phyloP scores from a whole-genome alignment of 1,140 invertebrate genomes.

The Epicauta chinensis region DNA sequence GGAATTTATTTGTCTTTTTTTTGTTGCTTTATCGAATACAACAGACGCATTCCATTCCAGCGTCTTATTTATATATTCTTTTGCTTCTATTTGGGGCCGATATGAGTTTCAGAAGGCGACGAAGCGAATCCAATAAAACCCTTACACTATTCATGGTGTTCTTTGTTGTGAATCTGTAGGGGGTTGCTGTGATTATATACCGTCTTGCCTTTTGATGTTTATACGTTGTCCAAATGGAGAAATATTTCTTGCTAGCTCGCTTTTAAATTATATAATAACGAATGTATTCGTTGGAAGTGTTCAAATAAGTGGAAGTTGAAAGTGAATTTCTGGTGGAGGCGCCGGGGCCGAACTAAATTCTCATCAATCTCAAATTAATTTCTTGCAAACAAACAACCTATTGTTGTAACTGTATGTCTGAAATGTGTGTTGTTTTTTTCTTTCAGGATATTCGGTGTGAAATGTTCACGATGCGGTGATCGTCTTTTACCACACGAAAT shows the following conservation, averaged over 20 bases:
- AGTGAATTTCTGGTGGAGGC: too few relatives aligned
- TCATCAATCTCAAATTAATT: too few relatives aligned
- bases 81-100: conserved; percentile 14
- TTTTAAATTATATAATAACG: too few relatives aligned
- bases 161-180: conserved; percentile 16
- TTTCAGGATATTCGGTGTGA: conserved; percentile 81
- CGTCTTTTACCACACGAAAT: conserved; percentile 85
- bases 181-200: conserved; percentile 2
- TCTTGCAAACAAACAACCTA: too few relatives aligned
- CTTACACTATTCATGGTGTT: conserved; percentile 12
- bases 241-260: conserved; percentile 13
- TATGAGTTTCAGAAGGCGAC: conserved; percentile 21
- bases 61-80: conserved; percentile 7
- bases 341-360: too few relatives aligned
- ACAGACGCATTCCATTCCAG: neutral
- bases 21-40: neutral
- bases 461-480: conserved; percentile 87
- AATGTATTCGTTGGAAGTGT: too few relatives aligned
- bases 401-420: too few relatives aligned
- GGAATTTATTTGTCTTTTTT: too few relatives aligned
- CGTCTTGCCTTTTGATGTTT: conserved; percentile 10
- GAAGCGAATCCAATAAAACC: conserved; percentile 29
- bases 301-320: too few relatives aligned
- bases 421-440: neutral
- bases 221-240: conserved; percentile 10